These are phyloP conservation scores for Colletes collaris DNA, from an alignment of 2,888 invertebrate genomes.

Conservation along the genomic window DNA sequence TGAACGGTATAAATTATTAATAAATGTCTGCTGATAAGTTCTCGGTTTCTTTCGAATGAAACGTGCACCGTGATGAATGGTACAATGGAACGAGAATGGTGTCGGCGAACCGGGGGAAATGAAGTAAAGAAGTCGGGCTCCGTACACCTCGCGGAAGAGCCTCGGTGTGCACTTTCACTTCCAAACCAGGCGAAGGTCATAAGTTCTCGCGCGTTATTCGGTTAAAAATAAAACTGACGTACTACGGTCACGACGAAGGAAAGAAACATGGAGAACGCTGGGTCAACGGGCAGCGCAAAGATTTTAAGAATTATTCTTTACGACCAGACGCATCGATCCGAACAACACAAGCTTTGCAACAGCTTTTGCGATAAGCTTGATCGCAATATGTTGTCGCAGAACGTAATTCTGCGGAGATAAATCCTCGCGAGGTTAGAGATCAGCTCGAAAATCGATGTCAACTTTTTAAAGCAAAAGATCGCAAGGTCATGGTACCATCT, in stretches of 20 bases:
- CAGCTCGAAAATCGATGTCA: too few relatives aligned
- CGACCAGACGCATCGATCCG: too few relatives aligned
- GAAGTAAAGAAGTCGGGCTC: slow-evolving; percentile 8
- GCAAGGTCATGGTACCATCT: too few relatives aligned
- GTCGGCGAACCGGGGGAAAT: slow-evolving; percentile 8
- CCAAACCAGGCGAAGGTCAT: slow-evolving; percentile 61
- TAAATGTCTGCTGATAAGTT: background rate
- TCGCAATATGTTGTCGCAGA: too few relatives aligned
- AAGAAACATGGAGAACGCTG: background rate
- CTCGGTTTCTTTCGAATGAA: background rate
- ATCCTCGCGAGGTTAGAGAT: too few relatives aligned
- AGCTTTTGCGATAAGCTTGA: too few relatives aligned
- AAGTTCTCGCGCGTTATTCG: slow-evolving; percentile 40
- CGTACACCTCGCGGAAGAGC: slow-evolving; percentile 62
- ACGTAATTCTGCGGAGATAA: too few relatives aligned
- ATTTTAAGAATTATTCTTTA: too few relatives aligned
- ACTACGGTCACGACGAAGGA: slow-evolving; percentile 23
- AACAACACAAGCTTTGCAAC: too few relatives aligned
- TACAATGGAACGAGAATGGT: background rate
- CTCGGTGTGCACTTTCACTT: slow-evolving; percentile 62
- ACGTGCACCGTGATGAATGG: background rate
- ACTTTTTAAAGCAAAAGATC: too few relatives aligned
- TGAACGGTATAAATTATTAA: too few relatives aligned
- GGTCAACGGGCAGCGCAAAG: slow-evolving; percentile 4
- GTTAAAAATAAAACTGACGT: slow-evolving; percentile 62